phyloP scores from a whole-genome alignment of 35 echinoderm and acorn worm genomes.

The Strongylocentrotus purpuratus region DNA sequence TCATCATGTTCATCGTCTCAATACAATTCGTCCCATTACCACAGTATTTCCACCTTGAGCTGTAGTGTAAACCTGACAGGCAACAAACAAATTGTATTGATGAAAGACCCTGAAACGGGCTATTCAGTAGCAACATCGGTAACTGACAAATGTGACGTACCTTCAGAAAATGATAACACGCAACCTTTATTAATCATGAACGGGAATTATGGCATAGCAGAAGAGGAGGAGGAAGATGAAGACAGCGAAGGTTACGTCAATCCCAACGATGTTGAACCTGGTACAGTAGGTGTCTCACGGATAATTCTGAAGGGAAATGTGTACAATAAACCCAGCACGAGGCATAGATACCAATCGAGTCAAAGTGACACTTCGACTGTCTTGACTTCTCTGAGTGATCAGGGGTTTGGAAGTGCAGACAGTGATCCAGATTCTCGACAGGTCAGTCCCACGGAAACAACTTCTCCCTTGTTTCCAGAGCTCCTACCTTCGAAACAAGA shows the following conservation, averaged over 20 bases:
- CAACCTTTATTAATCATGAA: not conserved
- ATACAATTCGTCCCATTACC: conserved; percentile 17
- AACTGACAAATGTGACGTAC: not conserved
- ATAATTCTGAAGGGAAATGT: not conserved
- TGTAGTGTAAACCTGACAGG: not conserved
- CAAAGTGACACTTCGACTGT: conserved; percentile 7
- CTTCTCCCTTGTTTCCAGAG: not conserved
- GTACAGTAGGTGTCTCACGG: not conserved
- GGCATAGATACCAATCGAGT: not conserved
- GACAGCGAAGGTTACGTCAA: conserved; percentile 30
- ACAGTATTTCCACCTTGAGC: not conserved
- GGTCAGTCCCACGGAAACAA: conserved; percentile 28
- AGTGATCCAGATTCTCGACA: conserved; percentile 28
- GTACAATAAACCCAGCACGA: not conserved
- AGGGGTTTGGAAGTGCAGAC: conserved; percentile 34
- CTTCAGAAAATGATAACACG: not conserved
- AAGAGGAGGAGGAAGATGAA: not conserved
- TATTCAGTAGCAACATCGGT: not conserved
- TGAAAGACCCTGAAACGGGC: not conserved
- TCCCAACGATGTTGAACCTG: conserved; percentile 17
- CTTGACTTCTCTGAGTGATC: conserved; percentile 15
- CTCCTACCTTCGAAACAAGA: not conserved
- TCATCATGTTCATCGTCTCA: conserved; percentile 12
- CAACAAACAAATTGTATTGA: not conserved
- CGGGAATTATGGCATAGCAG: not conserved